Evolutionary conservation across 2,113 vertebrate species (phyloP).

Genomic region (Alouatta palliata): DNA sequence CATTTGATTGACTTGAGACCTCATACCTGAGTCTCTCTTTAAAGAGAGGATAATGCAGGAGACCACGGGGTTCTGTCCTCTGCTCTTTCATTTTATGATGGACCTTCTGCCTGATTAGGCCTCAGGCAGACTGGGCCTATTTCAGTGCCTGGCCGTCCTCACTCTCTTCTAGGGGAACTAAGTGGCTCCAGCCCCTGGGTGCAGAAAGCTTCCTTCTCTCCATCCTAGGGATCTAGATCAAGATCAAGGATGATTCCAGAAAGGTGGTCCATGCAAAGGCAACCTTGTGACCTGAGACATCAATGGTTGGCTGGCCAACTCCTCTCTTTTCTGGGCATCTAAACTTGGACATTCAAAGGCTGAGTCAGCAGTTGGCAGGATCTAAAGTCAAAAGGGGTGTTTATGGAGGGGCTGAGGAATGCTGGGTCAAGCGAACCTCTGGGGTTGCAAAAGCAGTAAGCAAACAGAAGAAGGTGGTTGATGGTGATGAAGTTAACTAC

Average conservation of each 20-base stretch:
- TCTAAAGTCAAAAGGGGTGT: background rate
- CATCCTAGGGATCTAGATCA: background rate
- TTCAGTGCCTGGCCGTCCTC: background rate
- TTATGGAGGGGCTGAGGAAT: background rate
- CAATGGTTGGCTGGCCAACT: accelerated
- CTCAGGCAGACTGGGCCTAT: background rate
- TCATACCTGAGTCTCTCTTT: background rate
- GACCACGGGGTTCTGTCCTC: background rate
- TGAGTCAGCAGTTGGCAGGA: background rate
- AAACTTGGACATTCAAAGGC: background rate
- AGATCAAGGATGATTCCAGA: background rate
- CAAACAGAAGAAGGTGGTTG: background rate
- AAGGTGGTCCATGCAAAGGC: background rate
- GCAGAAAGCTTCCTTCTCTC: background rate
- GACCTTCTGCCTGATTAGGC: background rate
- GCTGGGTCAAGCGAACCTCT: background rate
- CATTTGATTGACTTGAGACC: background rate
- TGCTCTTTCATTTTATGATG: background rate
- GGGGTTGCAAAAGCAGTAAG: background rate
- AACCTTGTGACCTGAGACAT: background rate
- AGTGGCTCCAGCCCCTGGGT: no score
- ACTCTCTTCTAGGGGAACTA: background rate
- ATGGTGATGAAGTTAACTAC: accelerated
- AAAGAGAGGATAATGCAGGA: background rate
- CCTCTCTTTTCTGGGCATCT: background rate